Conservation (phyloP, 2,888 invertebrate species). For the Harpalus rufipes region DNA sequence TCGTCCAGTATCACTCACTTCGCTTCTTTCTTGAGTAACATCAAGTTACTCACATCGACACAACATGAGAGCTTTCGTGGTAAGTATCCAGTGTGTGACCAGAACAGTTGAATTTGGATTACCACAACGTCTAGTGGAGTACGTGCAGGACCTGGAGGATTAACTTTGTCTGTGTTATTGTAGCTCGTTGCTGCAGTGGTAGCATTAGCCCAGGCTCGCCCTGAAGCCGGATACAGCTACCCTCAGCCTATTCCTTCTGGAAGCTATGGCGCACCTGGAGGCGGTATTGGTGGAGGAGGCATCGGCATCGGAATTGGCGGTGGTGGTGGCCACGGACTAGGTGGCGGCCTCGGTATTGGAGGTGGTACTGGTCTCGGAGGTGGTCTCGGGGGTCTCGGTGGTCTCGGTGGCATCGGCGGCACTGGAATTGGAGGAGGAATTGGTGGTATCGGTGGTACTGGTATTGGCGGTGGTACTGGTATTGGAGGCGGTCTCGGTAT, state of each 20-base stretch:
- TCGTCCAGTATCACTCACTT: conserved; percentile 71
- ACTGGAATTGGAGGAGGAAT: conserved; percentile 67
- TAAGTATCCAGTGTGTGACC: conserved; percentile 71
- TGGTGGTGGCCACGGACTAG: conserved; percentile 72
- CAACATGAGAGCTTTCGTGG: conserved; percentile 74
- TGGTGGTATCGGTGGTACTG: conserved; percentile 70
- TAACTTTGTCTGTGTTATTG: conserved; percentile 59
- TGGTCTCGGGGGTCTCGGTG: conserved; percentile 67
- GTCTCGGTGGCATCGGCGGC: conserved; percentile 68
- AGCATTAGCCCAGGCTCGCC: conserved; percentile 80
- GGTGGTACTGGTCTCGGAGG: conserved; percentile 70
- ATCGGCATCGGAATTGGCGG: conserved; percentile 72
- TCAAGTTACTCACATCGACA: conserved; percentile 70
- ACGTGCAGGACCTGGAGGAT: conserved; percentile 18
- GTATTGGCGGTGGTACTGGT: conserved; percentile 66
- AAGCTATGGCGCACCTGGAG: conserved; percentile 70
- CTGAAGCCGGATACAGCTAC: conserved; percentile 82
- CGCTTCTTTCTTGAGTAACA: conserved; percentile 72
- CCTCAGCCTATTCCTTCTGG: conserved; percentile 73
- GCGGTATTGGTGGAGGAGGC: conserved; percentile 71
- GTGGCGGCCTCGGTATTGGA: conserved; percentile 69
- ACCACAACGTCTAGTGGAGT: background rate
- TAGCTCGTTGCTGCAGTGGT: conserved; percentile 75
- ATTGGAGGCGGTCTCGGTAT: conserved; percentile 69
- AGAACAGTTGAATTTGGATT: background rate